Conservation (phyloP, 2,113 vertebrate genomes). For the Nycticorax nycticorax region DNA sequence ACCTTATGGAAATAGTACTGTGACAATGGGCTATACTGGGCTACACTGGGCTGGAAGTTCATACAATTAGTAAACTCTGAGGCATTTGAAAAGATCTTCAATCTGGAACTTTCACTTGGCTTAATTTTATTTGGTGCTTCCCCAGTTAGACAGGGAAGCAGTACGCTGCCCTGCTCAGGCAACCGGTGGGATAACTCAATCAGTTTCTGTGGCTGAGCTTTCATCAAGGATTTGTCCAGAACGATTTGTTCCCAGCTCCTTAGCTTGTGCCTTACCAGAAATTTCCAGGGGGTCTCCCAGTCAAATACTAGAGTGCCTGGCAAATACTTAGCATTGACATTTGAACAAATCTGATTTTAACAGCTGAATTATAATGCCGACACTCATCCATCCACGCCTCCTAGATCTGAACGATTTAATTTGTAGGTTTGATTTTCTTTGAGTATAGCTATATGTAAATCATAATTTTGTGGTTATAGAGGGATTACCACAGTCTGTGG, state of each 20-base stretch:
- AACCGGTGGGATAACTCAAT: not conserved
- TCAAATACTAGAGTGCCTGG: not conserved
- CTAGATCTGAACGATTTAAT: not conserved
- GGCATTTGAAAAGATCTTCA: not conserved
- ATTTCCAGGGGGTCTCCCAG: not conserved
- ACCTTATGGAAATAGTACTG: not conserved
- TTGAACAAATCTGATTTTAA: slow-evolving; percentile 15
- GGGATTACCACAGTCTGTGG: not conserved
- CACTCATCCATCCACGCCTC: not conserved
- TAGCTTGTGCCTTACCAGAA: not conserved
- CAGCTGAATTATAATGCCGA: not conserved
- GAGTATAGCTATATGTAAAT: not conserved
- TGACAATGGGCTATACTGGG: not conserved
- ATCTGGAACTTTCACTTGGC: not conserved
- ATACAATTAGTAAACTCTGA: not conserved
- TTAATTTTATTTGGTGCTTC: not conserved
- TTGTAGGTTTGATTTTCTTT: not conserved
- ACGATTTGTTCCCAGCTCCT: not conserved
- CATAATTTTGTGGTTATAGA: not conserved
- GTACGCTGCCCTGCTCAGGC: not conserved
- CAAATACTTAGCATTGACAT: not conserved
- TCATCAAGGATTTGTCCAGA: not conserved
- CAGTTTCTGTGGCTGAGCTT: not conserved
- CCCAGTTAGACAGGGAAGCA: not conserved
- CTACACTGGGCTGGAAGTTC: not conserved